Base-by-base conservation (phyloP, 2,113 vertebrate genomes). In the Perognathus longimembris region DNA sequence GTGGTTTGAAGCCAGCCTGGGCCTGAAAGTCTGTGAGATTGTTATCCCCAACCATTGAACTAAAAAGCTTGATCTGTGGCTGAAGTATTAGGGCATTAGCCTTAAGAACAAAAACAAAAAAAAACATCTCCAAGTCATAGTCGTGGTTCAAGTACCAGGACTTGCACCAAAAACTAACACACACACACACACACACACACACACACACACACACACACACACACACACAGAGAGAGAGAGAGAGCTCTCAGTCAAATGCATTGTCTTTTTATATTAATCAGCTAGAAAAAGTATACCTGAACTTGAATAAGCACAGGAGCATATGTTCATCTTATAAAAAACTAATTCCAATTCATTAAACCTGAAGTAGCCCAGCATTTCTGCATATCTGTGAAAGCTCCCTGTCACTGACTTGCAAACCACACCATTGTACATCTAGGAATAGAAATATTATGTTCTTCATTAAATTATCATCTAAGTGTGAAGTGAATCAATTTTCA, bases 261-360 rank as follows among this genome's bases (percentile, higher is more conserved):
- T 3, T 63, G 32, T 20, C 8, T 91, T 87, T 80, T 63, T 81
- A 64, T 78, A 93, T 77, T 34, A 57, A 81, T 87, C 45, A 74
- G 74, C 7, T 30, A 63, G 28, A 90, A 69, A 54, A 63, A 74
- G 28, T 78, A 3, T 57, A 50, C n/a, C 76, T 22, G 69, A 32
- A 32, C n/a, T 59, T 57, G 45, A 81, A 50, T 40, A 17, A 36
- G 1, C n/a, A 77, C 11, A 67, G n/a, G 21, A 93, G 81, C 79
- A 80, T 40, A 7, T 18, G 7, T 28, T 12, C 87, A 24, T 92
- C 17, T 54, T 71, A 1, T 61, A 36, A 66, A 74, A 74, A 66
- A n/a, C n/a, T n/a, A 2, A 59, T 30, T 63, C 40, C 34, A 10
- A 54, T 75, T 74, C 38, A 70, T 45, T 14, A 14, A 36, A 1